A percentile compares a stretch with the other conserved stretches of the same genome.
Conservation (phyloP, 2,797 vertebrate species). For the Steatocranus sp. region DNA sequence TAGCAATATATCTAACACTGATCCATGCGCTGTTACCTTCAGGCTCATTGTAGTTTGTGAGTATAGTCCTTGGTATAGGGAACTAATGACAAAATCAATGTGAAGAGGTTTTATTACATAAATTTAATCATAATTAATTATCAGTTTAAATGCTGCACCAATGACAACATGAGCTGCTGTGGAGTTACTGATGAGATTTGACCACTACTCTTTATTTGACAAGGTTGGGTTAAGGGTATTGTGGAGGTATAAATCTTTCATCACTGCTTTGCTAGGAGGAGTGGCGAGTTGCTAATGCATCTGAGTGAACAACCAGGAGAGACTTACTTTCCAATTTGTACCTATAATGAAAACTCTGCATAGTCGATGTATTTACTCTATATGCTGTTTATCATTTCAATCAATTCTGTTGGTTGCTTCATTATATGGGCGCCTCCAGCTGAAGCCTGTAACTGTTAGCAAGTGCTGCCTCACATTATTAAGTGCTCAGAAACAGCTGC, state of each 20-base stretch:
- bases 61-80: background rate
- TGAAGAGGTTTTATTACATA: background rate
- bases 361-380: background rate
- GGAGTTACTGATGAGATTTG: background rate
- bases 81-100: background rate
- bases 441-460: background rate
- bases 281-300: background rate
- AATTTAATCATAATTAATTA: background rate
- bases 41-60: background rate
- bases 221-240: background rate
- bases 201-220: background rate
- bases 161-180: background rate
- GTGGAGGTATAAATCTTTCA: background rate
- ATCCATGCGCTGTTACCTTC: background rate
- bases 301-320: background rate
- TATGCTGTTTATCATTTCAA: background rate
- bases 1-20: background rate
- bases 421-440: background rate
- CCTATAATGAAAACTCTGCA: background rate
- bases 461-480: slow-evolving; percentile 6
- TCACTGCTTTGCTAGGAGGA: background rate
- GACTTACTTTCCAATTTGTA: background rate
- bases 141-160: background rate
- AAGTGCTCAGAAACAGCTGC: slow-evolving; percentile 43
- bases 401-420: background rate